These are phyloP conservation scores for Harpagoxenus sublaevis DNA, from an alignment of 2,888 invertebrate species.

Conservation along the genomic window DNA sequence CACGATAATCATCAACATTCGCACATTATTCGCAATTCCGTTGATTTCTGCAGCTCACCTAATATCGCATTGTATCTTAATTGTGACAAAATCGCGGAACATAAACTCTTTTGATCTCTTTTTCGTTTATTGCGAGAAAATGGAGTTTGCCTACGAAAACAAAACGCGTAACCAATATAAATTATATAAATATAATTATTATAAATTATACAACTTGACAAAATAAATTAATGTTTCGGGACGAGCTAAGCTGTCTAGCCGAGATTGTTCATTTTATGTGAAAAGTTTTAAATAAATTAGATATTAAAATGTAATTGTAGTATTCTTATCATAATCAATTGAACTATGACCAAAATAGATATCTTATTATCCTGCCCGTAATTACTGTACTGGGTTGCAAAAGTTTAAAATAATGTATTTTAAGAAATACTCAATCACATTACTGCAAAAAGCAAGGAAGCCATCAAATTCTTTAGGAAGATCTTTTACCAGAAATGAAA, in stretches of 20 bases:
- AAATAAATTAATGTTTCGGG: slow-evolving; percentile 11
- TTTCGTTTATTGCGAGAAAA: neutral
- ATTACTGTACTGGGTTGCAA: neutral
- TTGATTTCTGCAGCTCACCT: neutral
- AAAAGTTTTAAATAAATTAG: neutral
- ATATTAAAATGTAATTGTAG: neutral
- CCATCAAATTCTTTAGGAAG: slow-evolving; percentile 42
- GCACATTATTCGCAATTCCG: neutral
- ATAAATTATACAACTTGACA: neutral
- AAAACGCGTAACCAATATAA: slow-evolving; percentile 25
- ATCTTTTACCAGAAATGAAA: slow-evolving; percentile 47
- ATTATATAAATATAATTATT: neutral
- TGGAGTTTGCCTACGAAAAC: neutral
- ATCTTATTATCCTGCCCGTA: neutral
- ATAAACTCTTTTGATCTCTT: slow-evolving; percentile 7
- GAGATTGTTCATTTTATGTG: neutral
- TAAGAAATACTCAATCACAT: neutral
- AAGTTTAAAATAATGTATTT: slow-evolving; percentile 22
- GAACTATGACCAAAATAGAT: neutral
- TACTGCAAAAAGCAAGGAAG: neutral
- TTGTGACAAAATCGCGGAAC: slow-evolving; percentile 7
- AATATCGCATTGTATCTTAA: neutral
- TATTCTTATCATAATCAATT: neutral
- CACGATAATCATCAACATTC: neutral
- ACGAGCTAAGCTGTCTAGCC: neutral